phyloP scores from a whole-genome alignment of 2,113 vertebrate species.

The Tor tambroides region DNA sequence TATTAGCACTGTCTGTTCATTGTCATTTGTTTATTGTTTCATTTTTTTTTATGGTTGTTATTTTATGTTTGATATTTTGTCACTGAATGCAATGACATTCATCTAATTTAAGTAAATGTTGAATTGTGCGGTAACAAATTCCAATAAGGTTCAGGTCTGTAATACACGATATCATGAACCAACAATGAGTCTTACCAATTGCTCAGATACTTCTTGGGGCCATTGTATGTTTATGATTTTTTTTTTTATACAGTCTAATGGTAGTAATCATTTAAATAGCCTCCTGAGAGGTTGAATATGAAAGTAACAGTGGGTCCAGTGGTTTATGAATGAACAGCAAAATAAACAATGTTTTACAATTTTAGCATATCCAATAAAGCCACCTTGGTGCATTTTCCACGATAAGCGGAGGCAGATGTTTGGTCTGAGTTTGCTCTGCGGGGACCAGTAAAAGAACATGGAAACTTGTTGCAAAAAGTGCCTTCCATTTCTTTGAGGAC shows the following conservation, averaged over 20 bases:
- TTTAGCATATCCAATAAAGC: slow-evolving; percentile 54
- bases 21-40: neutral
- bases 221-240: slow-evolving; percentile 2
- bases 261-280: slow-evolving; percentile 7
- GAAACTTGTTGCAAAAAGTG: slow-evolving; percentile 64
- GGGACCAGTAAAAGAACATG: slow-evolving; percentile 62
- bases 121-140: neutral
- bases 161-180: neutral
- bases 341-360: slow-evolving; percentile 61
- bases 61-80: neutral
- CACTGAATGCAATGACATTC: neutral
- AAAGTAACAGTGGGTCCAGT: slow-evolving; percentile 44
- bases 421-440: slow-evolving; percentile 55
- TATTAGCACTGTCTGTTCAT: too few relatives aligned
- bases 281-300: slow-evolving; percentile 3
- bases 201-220: neutral
- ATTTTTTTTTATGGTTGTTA: neutral
- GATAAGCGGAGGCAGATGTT: slow-evolving; percentile 72
- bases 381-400: slow-evolving; percentile 58
- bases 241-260: slow-evolving; percentile 22
- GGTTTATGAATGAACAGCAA: slow-evolving; percentile 52
- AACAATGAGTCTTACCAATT: neutral
- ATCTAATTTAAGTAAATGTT: neutral
- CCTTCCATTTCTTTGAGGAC: slow-evolving; percentile 41
- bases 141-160: neutral